Evolutionary conservation across 2,113 vertebrate genomes (phyloP).

Genomic region (Regulus satrapa): DNA sequence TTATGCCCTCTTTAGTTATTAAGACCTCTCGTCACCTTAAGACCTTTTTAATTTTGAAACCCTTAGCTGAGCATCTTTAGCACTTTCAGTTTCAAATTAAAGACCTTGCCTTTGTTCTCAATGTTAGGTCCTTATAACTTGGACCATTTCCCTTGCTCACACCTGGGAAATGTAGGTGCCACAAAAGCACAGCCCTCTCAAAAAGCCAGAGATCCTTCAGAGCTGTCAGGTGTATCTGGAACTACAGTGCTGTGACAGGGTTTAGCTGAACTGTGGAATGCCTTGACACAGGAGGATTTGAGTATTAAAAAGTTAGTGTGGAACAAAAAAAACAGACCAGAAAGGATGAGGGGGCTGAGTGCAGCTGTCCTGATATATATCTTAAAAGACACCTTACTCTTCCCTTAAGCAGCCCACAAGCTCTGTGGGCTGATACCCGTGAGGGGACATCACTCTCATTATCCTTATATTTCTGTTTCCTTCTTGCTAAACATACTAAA

Average conservation of each 20-base stretch:
- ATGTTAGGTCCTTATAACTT: background rate
- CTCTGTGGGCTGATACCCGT: background rate
- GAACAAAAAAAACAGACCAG: background rate
- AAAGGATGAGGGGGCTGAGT: background rate
- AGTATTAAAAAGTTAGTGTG: background rate
- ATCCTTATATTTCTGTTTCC: background rate
- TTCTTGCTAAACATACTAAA: background rate
- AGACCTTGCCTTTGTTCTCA: background rate
- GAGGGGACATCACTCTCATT: background rate
- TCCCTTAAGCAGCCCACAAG: background rate
- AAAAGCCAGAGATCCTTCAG: background rate
- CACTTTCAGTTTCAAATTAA: background rate
- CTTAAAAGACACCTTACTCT: background rate
- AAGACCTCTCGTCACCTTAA: background rate
- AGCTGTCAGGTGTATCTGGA: background rate
- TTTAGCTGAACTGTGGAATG: background rate
- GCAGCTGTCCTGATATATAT: background rate
- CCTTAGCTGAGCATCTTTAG: background rate
- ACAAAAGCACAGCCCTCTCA: fast-evolving
- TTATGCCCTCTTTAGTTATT: background rate
- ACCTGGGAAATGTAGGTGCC: too few species aligned
- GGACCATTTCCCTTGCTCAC: background rate
- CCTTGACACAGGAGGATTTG: background rate
- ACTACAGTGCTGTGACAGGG: background rate
- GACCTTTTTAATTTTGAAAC: background rate